Percentiles rank a stretch among this genome's conserved stretches.
Evolutionary conservation across 2,888 invertebrate species (phyloP).

Genomic region (Heliconius ismenius): DNA sequence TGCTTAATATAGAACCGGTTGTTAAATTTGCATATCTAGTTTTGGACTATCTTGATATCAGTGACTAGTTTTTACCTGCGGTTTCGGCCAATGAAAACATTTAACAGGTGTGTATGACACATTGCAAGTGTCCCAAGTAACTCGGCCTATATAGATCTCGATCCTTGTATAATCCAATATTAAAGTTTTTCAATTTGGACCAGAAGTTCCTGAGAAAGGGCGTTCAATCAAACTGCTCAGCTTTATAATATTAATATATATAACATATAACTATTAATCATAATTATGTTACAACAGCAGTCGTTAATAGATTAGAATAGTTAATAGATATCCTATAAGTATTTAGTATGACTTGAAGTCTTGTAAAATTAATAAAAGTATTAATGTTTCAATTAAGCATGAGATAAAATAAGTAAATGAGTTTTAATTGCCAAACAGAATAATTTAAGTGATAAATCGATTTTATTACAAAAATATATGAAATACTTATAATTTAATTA

Average conservation of each 20-base stretch:
- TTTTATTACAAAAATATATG: neutral
- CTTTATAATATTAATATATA: neutral
- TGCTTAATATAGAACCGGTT: constrained; percentile 23
- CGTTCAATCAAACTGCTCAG: neutral
- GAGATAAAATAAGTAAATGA: neutral
- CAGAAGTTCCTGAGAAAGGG: neutral
- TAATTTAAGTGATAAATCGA: neutral
- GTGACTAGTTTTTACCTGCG: neutral
- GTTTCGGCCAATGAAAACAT: neutral
- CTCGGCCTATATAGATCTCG: no score
- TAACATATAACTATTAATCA: neutral
- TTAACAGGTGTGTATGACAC: neutral
- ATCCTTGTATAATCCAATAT: no score
- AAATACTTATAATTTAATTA: neutral
- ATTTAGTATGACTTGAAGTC: neutral
- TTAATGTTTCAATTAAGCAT: neutral
- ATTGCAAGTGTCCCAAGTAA: neutral
- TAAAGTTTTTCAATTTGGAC: neutral
- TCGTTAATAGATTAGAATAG: neutral
- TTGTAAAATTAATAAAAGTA: constrained; percentile 6
- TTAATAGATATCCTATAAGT: constrained; percentile 7
- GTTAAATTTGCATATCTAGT: constrained; percentile 21
- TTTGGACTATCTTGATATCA: constrained; percentile 9
- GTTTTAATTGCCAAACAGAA: neutral
- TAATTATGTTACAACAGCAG: constrained; percentile 13